phyloP scores from a whole-genome alignment of 2,113 vertebrate species.

The Elanus axillaris region DNA sequence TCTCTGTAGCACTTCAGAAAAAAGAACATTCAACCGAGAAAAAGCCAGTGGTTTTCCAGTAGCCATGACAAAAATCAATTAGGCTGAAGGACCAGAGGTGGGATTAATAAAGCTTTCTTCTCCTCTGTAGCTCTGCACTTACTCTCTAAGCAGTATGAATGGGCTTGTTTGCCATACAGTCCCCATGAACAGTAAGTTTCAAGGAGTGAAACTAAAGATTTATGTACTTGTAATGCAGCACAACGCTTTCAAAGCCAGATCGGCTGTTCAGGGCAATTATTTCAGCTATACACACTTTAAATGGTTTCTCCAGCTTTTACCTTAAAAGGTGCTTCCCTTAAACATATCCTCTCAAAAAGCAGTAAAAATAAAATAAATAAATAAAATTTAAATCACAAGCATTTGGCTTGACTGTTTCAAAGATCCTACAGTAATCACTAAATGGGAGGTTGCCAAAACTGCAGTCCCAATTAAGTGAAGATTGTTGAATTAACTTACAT shows the following conservation, averaged over 20 bases:
- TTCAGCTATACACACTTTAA: background rate
- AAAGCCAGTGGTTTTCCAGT: slow-evolving; percentile 10
- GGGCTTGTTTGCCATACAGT: background rate
- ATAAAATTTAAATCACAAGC: background rate
- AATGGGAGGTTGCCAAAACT: background rate
- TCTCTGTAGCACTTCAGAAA: background rate
- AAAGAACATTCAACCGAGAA: background rate
- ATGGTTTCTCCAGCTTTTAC: background rate
- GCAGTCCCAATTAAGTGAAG: slow-evolving; percentile 1
- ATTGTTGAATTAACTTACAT: slow-evolving; percentile 25
- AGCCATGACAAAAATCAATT: slow-evolving; percentile 27
- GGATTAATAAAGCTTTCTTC: background rate
- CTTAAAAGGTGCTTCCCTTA: background rate
- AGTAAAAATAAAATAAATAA: background rate
- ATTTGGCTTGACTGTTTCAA: background rate
- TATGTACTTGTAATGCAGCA: background rate
- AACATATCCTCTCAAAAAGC: background rate
- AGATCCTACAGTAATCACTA: background rate
- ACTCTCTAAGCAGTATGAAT: background rate
- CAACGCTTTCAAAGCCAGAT: background rate
- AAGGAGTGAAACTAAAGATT: background rate
- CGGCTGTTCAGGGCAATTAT: background rate
- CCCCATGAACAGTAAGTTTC: background rate
- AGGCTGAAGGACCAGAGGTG: background rate
- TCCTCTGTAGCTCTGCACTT: background rate